Evolutionary conservation across 2,797 vertebrate genomes (phyloP), one percentile per base, ranked within the genome.

Genomic region (Semaprochilodus insignis): DNA sequence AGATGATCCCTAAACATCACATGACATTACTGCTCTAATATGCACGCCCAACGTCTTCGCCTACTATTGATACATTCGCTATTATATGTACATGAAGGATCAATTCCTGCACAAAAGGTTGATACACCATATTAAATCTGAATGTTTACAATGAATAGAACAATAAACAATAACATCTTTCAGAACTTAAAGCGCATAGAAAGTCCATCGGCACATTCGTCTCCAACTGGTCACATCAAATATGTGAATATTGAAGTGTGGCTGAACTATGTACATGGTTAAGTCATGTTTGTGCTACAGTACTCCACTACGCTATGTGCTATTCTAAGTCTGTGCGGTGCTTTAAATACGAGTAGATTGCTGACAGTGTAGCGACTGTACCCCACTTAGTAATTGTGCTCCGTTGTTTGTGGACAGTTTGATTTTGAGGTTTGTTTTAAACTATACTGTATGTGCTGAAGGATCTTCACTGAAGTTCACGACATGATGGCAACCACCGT

Each of bases 211-310:
- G 36, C 44, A 52, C 44, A 27, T 72, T 54, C 31, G n/a, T 44
- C 25, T 54, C 25, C 51, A 8, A 19, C 6, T 14, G 54, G 48
- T 66, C 11, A 48, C 21, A 44, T 70, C 21, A 48, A 27, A 3
- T 36, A 54, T 23, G 23, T 51, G 31, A 31, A 31, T 25, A 73
- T 13, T 70, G n/a, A 70, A 51, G 27, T 19, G 23, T 40, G 55
- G 62, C 40, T 52, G 25, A 21, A 7, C 71, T 72, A 72, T 73
- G 48, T 73, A 78, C 75, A 78, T 6, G 23, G 2, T 54, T 54
- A 27, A 17, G 7, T 25, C 25, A 54, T 16, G 40, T 48, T 66
- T 73, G 75, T 78, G 81, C 74, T 73, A 52, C 48, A 31, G 11
- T 54, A 52, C 44, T 72, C 14, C 71, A 55, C 63, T 62, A 51